A percentile compares a stretch with the other conserved stretches of the same genome.
Conservation (phyloP, 2,888 invertebrate species). For the Glyphotaelius pellucidus region DNA sequence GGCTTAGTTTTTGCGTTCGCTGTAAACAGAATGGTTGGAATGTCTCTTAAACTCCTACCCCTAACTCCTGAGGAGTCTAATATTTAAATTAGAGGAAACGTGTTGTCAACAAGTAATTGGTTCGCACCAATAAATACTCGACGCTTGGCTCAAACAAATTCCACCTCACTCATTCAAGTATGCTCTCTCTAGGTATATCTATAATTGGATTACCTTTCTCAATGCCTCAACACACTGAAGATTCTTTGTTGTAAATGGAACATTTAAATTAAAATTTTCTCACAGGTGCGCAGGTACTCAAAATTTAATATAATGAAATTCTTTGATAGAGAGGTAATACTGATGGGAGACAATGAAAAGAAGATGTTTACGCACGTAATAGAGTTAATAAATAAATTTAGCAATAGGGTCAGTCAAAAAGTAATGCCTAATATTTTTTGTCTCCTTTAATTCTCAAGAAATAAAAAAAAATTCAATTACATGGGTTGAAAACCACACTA, state of each 20-base stretch:
- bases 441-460: no score
- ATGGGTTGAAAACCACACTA: no score
- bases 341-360: not conserved
- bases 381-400: no score
- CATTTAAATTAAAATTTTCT: not conserved
- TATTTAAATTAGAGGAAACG: not conserved
- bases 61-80: not conserved
- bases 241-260: not conserved
- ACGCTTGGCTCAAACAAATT: not conserved
- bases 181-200: not conserved
- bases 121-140: not conserved
- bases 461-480: no score
- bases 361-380: not conserved
- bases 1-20: not conserved
- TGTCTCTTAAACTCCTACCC: not conserved
- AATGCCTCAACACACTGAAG: not conserved
- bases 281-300: no score
- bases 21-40: conserved; percentile 2
- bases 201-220: not conserved
- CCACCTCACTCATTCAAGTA: not conserved
- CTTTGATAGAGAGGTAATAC: not conserved
- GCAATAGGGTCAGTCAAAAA: no score
- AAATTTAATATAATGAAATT: no score
- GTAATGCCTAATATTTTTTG: no score
- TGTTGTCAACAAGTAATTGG: not conserved